Conservation (phyloP, 1,140 invertebrate genomes). For the Pemphigus obesinymphae region DNA sequence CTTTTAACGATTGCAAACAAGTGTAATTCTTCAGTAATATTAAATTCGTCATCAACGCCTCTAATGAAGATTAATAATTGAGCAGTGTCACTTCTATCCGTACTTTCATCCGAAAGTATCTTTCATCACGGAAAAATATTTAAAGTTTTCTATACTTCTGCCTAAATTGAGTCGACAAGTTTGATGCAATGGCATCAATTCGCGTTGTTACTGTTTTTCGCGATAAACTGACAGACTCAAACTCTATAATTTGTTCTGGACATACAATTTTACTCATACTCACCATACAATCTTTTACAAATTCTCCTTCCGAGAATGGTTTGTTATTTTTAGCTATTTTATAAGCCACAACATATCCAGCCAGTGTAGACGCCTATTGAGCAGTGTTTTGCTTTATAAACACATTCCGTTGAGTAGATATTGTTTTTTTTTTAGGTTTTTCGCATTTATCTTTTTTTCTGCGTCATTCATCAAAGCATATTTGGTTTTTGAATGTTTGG, state of each 20-base stretch:
- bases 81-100: constrained; percentile 48
- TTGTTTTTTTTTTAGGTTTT: too few species aligned
- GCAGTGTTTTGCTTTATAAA: too few species aligned
- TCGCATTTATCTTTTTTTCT: too few species aligned
- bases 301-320: constrained; percentile 46
- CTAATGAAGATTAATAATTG: constrained; percentile 49
- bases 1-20: constrained; percentile 47
- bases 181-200: constrained; percentile 47
- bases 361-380: too few species aligned
- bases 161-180: constrained; percentile 46
- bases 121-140: constrained; percentile 48
- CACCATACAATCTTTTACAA: constrained; percentile 44
- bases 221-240: too few species aligned
- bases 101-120: constrained; percentile 50
- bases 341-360: constrained; percentile 45
- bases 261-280: constrained; percentile 44
- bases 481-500: constrained; percentile 28
- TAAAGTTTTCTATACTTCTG: constrained; percentile 45
- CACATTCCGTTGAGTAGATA: too few species aligned
- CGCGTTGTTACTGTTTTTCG: constrained; percentile 47
- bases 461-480: constrained; percentile 16
- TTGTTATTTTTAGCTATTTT: constrained; percentile 47
- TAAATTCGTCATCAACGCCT: constrained; percentile 47
- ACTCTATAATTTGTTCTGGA: constrained; percentile 44
- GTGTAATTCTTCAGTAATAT: constrained; percentile 50